Evolutionary conservation across 2,113 vertebrate genomes (phyloP), one percentile per base, ranked within the genome.

Genomic region (Hepsetus odoe): DNA sequence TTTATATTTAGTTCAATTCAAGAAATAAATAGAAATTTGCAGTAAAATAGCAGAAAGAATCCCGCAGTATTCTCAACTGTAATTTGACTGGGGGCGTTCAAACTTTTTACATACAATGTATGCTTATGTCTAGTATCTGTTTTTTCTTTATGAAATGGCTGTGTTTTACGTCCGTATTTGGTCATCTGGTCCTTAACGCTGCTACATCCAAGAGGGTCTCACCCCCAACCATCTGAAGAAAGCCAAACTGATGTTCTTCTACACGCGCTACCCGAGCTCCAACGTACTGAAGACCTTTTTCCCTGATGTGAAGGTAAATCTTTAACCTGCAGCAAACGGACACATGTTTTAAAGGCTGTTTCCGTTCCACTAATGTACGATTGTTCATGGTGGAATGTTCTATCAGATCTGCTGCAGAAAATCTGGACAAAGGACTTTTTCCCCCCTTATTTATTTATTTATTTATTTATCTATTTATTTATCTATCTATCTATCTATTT

Each of bases 181-280:
- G 44, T 65, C 55, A 69, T 76, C 76, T 74, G n/a, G 32, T 90
- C 95, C 95, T 98, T 98, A 91, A 98, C 94, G 20, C 55, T 55
- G 72, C 77, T 81, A 96, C 91, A 95, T 96, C 84, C 96, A 97
- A 91, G 97, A 99, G 83, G 94, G 93, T 0, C 90, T 99, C 85
- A 98, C 93, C 13, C 96, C 97, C 0, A 89, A 94, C 72, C 97
- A 99, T 88, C 87, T 99, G 92, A 99, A 96, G 94, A 99, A 99
- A 83, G 97, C 97, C 73, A 99, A 99, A 69, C 90, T 99, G 56
- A 98, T 99, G 96, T 99, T 99, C 88, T 98, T 98, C 92, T 99
- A 97, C 88, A 96, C 96, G 0, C 95, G 97, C 77, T 98, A 99
- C 77, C 97, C 97, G 68, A 97, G 96, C 90, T 98, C 97, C 81